Evolutionary conservation across 2,797 vertebrate species (phyloP).

Genomic region (Tapera naevia): DNA sequence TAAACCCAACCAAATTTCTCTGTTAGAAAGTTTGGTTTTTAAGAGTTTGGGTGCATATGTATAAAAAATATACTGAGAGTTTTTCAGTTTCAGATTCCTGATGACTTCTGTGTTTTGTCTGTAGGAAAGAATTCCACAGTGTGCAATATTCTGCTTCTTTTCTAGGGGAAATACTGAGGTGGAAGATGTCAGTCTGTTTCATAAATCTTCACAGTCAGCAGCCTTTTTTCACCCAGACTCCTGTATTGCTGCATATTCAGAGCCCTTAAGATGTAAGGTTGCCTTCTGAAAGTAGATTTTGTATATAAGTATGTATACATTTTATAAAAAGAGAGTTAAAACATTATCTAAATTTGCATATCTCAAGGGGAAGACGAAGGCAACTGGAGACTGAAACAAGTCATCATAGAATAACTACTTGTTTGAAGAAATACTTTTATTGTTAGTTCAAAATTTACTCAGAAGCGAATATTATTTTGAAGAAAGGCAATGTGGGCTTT

Average conservation of each 20-base stretch:
- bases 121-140: constrained; percentile 4
- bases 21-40: background rate
- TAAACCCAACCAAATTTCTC: no score
- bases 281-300: constrained; percentile 66
- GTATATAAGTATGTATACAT: background rate
- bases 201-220: constrained; percentile 59
- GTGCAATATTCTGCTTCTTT: constrained; percentile 7
- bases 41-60: background rate
- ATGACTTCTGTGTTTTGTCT: constrained; percentile 27
- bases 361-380: constrained; percentile 81
- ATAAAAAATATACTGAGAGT: background rate
- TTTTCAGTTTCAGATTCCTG: background rate
- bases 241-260: constrained; percentile 73
- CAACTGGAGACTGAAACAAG: constrained; percentile 23
- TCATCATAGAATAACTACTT: constrained; percentile 39
- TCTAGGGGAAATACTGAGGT: constrained; percentile 46
- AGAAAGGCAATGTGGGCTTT: constrained; percentile 11
- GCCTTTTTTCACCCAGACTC: constrained; percentile 32
- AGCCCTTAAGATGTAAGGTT: constrained; percentile 71
- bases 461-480: constrained; percentile 33
- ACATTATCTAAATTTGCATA: constrained; percentile 81
- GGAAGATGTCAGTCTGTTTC: constrained; percentile 17
- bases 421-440: constrained; percentile 48
- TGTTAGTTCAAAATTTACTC: constrained; percentile 57
- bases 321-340: constrained; percentile 75